Evolutionary conservation across 2,113 vertebrate species (phyloP).

Genomic region (Syrrhaptes paradoxus): DNA sequence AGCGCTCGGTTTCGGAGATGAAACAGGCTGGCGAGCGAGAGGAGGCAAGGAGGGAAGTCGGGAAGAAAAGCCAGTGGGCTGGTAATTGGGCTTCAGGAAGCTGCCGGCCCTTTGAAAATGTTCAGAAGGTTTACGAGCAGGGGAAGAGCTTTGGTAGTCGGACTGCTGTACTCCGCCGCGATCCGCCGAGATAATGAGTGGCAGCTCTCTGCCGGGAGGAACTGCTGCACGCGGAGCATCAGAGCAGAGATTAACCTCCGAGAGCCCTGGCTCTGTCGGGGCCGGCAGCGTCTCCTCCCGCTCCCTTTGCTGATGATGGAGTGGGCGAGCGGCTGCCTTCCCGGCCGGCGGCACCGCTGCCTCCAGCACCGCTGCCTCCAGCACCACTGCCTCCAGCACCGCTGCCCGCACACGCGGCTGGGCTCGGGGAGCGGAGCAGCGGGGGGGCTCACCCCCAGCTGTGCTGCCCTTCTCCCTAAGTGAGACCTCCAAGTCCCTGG

Average conservation of each 20-base stretch:
- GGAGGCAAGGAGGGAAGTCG: constrained; percentile 69
- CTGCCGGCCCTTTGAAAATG: constrained; percentile 78
- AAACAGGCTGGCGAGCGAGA: constrained; percentile 55
- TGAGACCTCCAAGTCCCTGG: background rate
- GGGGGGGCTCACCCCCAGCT: background rate
- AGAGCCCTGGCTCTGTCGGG: constrained; percentile 36
- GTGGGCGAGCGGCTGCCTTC: background rate
- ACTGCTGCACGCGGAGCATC: constrained; percentile 65
- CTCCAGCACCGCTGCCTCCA: background rate
- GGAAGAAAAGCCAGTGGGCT: constrained; percentile 76
- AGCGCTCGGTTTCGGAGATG: constrained; percentile 51
- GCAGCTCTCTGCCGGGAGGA: constrained; percentile 69
- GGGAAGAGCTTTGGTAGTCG: constrained; percentile 75
- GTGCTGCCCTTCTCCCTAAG: accelerated
- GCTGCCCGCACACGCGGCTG: background rate
- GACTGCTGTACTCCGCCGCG: constrained; percentile 59
- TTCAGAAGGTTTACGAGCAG: constrained; percentile 77
- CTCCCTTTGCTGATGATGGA: background rate
- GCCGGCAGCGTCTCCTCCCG: constrained; percentile 6
- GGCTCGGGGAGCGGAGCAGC: background rate
- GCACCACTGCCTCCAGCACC: background rate
- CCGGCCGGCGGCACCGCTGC: background rate
- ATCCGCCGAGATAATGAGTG: constrained; percentile 78
- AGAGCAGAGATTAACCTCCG: constrained; percentile 78
- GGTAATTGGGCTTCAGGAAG: constrained; percentile 82